Base-by-base conservation (phyloP, 2,888 invertebrate genomes). In the Diloba caeruleocephala region DNA sequence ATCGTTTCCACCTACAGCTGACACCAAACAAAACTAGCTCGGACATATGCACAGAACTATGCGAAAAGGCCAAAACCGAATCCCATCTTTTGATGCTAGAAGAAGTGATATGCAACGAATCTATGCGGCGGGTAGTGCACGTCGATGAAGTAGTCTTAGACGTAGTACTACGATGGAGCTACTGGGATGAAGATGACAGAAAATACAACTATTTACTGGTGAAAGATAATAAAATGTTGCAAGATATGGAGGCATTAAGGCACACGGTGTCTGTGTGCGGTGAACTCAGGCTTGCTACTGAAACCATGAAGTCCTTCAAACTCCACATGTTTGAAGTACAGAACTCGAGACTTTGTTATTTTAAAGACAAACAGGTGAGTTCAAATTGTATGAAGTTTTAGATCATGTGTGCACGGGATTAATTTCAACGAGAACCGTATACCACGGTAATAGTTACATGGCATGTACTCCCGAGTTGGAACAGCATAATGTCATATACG, bases 171-270 rank as follows among this genome's bases (percentile, higher is more conserved):
- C 94, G 96, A 42, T 98, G 98, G 98, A 96, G 97, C 1, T 96
- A 97, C 77, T 98, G 98, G 98, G 96, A 97, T 41, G 96, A 96
- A 53, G 95, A 95, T n/a, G 97, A 98, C 84, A 94, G 98, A 25
- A 97, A 96, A 81, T 95, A 97, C 71, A 98, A 98, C 82, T 96
- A 96, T 81, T 91, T 98, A 28, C 92, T 97, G 12, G 90, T 98
- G 7, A 95, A 92, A 31, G 92, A 94, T 1, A 93, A 94, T 50
- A 88, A 89, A 76, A 87, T 79, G 57, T 85, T 84, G 72, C 94
- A 81, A 78, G 95, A 85, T 70, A 80, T 95, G 56, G 91, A 94
- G 0, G 87, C 90, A 0, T 63, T 94, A 12, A 93, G 95, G 89
- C 94, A 94, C 41, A 90, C 95, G 58, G 94, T 95, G 9, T 94